These are phyloP conservation scores for Rana temporaria DNA, from an alignment of 2,113 vertebrate species.

Conservation along the genomic window DNA sequence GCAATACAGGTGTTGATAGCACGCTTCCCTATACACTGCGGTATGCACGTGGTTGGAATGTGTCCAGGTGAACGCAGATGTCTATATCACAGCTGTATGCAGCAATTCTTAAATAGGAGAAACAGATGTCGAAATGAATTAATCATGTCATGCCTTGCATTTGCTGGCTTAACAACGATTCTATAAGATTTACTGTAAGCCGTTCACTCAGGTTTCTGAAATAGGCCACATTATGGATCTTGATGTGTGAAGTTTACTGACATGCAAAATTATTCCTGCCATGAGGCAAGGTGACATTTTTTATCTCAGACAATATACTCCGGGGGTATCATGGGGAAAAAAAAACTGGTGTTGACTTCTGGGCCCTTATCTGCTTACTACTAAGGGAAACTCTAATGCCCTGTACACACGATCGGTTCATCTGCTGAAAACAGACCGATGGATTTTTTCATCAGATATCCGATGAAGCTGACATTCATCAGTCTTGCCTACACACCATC, in stretches of 20 bases:
- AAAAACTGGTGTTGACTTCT: too few relatives aligned
- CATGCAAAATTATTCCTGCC: too few relatives aligned
- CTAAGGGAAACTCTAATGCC: too few relatives aligned
- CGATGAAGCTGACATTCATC: too few relatives aligned
- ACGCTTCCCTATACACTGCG: neutral
- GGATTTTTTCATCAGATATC: too few relatives aligned
- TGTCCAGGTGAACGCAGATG: conserved; percentile 24
- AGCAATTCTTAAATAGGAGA: conserved; percentile 1
- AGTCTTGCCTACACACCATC: too few relatives aligned
- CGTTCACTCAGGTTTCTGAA: conserved; percentile 2
- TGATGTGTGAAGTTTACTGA: neutral
- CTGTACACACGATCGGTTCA: too few relatives aligned
- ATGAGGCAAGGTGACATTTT: too few relatives aligned
- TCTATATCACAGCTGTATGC: neutral
- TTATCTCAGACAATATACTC: too few relatives aligned
- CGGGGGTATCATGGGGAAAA: too few relatives aligned
- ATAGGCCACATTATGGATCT: conserved; percentile 17
- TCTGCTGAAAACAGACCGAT: too few relatives aligned
- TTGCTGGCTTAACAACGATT: conserved; percentile 19
- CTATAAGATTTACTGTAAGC: conserved; percentile 6
- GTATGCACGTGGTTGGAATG: neutral
- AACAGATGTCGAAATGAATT: conserved; percentile 45
- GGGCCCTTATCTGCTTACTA: too few relatives aligned
- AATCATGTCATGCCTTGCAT: conserved; percentile 26
- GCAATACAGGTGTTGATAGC: conserved; percentile 5